Percentiles rank a stretch among this genome's conserved stretches.
Conservation (phyloP, 2,113 vertebrate genomes). For the Dromas ardeola region DNA sequence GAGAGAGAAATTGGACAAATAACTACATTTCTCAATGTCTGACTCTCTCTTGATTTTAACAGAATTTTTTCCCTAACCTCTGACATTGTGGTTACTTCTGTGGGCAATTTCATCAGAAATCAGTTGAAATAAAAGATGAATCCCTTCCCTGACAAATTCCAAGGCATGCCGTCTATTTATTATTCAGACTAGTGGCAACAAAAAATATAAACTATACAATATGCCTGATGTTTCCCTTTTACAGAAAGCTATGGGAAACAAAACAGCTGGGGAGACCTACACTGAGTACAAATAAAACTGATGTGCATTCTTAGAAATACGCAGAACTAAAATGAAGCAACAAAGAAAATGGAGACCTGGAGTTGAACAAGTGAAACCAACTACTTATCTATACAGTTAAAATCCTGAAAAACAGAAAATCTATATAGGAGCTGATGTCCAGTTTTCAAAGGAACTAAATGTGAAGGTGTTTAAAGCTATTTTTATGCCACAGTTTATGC, state of each 20-base stretch:
- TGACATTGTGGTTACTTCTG: not conserved
- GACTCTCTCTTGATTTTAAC: not conserved
- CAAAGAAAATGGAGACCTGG: not conserved
- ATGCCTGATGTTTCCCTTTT: not conserved
- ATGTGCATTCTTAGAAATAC: not conserved
- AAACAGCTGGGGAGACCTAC: not conserved
- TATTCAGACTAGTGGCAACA: not conserved
- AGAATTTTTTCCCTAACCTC: not conserved
- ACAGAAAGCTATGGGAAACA: not conserved
- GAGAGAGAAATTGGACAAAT: not conserved
- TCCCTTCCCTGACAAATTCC: not conserved
- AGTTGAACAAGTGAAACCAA: not conserved
- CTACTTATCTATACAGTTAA: not conserved
- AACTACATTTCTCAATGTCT: not conserved
- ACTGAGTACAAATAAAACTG: not conserved
- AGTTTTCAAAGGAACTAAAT: not conserved
- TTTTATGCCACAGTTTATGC: not conserved
- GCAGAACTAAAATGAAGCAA: not conserved
- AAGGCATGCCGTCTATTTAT: not conserved
- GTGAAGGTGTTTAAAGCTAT: not conserved
- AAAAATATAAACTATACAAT: slow-evolving; percentile 1
- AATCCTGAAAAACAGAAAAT: not conserved
- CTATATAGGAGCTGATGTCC: not conserved
- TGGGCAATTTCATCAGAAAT: slow-evolving; percentile 1
- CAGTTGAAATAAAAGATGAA: slow-evolving; percentile 3